These are phyloP conservation scores for Mystacornis crossleyi DNA, from an alignment of 2,113 vertebrate genomes.

Conservation along the genomic window DNA sequence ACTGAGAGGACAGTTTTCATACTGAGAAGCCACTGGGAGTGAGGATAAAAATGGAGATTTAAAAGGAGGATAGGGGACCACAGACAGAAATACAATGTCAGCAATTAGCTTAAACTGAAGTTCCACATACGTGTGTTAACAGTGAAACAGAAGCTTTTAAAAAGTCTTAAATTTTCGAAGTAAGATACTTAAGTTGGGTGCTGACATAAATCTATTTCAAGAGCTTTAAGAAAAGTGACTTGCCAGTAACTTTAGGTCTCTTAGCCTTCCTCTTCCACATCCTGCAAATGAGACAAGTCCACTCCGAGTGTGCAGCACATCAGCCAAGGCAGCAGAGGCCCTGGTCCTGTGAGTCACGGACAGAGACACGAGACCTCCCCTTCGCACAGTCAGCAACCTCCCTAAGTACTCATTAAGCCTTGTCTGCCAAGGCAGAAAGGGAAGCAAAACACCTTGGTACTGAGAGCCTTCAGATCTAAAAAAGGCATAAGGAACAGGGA, in stretches of 20 bases:
- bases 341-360: not conserved
- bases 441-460: not conserved
- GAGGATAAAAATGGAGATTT: not conserved
- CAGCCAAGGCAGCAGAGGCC: not conserved
- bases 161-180: not conserved
- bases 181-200: not conserved
- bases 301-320: not conserved
- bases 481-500: not conserved
- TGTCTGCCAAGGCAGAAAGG: not conserved
- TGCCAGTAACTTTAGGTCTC: conserved; percentile 61
- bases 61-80: not conserved
- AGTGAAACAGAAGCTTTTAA: not conserved
- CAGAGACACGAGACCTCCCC: not conserved
- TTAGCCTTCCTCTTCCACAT: conserved; percentile 67
- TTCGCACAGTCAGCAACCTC: not conserved
- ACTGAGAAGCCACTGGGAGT: not conserved
- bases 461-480: not conserved
- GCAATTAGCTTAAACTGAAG: not conserved
- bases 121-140: accelerated
- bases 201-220: not conserved
- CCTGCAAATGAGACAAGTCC: not conserved
- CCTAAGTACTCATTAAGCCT: not conserved
- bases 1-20: not conserved
- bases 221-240: conserved; percentile 52
- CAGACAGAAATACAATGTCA: not conserved